Conservation (phyloP, 2,113 vertebrate species). For the Carassius gibelio region DNA sequence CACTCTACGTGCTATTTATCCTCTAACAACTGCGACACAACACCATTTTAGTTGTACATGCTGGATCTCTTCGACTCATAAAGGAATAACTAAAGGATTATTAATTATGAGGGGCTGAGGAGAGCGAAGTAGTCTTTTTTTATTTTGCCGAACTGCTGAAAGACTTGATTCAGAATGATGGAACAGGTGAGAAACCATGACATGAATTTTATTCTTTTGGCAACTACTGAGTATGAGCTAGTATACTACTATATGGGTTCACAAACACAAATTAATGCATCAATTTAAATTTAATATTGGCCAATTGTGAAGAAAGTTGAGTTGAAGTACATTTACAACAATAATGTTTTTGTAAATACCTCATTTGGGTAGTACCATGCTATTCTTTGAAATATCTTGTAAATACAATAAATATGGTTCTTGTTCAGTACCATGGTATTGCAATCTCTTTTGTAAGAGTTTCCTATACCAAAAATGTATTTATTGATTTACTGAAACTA, state of each 20-base stretch:
- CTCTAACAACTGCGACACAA: constrained; percentile 21
- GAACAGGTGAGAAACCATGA: constrained; percentile 44
- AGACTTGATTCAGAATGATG: constrained; percentile 33
- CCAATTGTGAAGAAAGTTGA: not conserved
- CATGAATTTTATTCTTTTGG: not conserved
- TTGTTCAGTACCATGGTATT: not conserved
- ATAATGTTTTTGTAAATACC: not conserved
- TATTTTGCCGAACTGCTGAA: constrained; percentile 7
- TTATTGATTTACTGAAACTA: not conserved
- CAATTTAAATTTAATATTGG: not conserved
- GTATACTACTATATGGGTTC: not conserved
- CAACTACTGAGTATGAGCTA: not conserved
- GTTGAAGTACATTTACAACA: not conserved
- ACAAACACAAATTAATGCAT: not conserved
- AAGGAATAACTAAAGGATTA: constrained; percentile 17
- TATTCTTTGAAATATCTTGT: not conserved
- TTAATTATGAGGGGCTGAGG: constrained; percentile 10
- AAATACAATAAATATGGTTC: not conserved
- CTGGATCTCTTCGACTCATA: not conserved
- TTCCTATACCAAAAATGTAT: not conserved
- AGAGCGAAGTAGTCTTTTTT: not conserved
- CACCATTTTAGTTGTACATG: not conserved
- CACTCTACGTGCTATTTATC: not conserved
- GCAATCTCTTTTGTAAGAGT: not conserved
- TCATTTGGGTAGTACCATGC: not conserved